Base-by-base conservation (phyloP, 1,140 invertebrate species). In the Oryzaephilus surinamensis region DNA sequence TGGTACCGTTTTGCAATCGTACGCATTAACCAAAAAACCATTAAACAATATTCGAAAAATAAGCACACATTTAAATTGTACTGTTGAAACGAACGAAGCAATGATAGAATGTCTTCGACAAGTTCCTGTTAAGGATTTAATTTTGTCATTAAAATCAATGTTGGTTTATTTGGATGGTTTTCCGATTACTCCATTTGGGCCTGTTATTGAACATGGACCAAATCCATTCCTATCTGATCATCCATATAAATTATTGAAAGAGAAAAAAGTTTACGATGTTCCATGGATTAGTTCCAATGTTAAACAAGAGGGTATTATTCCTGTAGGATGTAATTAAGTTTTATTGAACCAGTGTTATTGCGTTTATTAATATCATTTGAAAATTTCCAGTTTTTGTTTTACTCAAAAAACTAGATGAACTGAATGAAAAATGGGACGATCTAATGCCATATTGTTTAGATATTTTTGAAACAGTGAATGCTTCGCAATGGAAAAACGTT, bases 1-100 rank as follows among this genome's bases (percentile, higher is more conserved):
- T 54, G 88, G 87, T 0, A 78, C 78, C 8, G 73, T 76, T 3
- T 60, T 86, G 1, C 64, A 71, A 48, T 73, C 73, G 2, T 92
- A 81, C 86, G 72, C 79, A 0, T 65, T 81, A 23, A 68, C 75
- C 1, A 67, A 77, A 51, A 73, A 78, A 21, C 66, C 81, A 0
- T 57, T 69, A 2, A 66, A 77, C 42, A 84, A 84, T 50, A 74
- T 85, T 0, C 68, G 71, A 28, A 65, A 73, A 43, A 55, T 91
- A 2, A 78, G 76, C 0, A 50, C 61, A 2, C 61, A 71, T 3
- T 61, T 91, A 1, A 83, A 83, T 43, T 92, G 85, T 57, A 73
- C 76, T 0, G 72, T 65, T 8, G 36, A 51, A 20, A 65, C 61
- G 32, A 71, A 50, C 19, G 55, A 61, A 38, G 66, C 74, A n/a